A percentile compares a stretch with the other conserved stretches of the same genome.
These are phyloP conservation scores for Melikaiella ostensackeni DNA, from an alignment of 2,888 invertebrate species.

Conservation along the genomic window DNA sequence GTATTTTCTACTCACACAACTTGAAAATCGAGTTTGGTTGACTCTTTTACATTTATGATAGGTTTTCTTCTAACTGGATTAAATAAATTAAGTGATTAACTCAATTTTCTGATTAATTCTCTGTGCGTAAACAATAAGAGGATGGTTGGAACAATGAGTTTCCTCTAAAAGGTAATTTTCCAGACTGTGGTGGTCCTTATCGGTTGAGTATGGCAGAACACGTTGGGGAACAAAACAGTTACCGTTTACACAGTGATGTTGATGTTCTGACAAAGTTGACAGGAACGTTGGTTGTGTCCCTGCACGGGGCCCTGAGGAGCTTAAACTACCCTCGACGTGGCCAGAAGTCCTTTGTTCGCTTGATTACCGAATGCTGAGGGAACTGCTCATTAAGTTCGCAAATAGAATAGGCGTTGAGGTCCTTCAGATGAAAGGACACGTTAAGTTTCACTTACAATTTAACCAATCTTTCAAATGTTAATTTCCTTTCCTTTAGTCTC, in stretches of 20 bases:
- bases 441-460: conserved; percentile 1
- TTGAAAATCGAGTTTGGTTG: too few species aligned
- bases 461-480: conserved; percentile 10
- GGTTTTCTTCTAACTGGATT: too few species aligned
- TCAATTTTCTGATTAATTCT: background rate
- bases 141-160: conserved; percentile 13
- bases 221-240: conserved; percentile 28
- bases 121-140: background rate
- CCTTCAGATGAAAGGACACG: conserved; percentile 31
- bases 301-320: conserved; percentile 44
- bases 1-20: too few species aligned
- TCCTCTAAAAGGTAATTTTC: conserved; percentile 24
- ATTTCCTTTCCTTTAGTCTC: conserved; percentile 34
- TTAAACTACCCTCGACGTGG: conserved; percentile 64
- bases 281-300: conserved; percentile 50
- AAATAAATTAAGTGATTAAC: background rate
- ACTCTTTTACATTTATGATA: too few species aligned
- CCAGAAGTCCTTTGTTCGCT: conserved; percentile 70
- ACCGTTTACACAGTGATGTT: conserved; percentile 36
- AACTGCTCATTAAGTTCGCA: conserved; percentile 70
- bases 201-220: conserved; percentile 24
- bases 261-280: conserved; percentile 54
- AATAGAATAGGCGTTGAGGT: conserved; percentile 56
- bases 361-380: conserved; percentile 68
- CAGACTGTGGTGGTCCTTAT: conserved; percentile 24